Conservation (phyloP, 2,888 invertebrate species). For the Lamellibrachia columna region DNA sequence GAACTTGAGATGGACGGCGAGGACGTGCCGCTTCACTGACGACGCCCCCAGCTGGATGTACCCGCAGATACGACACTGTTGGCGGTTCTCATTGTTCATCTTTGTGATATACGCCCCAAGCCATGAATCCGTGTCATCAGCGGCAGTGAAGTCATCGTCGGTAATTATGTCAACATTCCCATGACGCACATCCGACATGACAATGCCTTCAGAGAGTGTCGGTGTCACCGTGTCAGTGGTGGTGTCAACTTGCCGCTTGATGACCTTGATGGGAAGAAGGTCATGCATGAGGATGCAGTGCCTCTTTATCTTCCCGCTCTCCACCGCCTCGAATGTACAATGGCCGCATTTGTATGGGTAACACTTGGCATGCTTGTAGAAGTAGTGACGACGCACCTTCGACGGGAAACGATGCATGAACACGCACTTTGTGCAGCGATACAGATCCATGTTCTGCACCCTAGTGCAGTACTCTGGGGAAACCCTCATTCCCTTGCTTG, state of each 20-base stretch:
- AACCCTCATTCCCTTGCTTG: slow-evolving; percentile 26
- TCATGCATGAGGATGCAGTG: slow-evolving; percentile 34
- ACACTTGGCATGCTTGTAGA: slow-evolving; percentile 34
- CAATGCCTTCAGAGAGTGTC: neutral
- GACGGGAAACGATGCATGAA: slow-evolving; percentile 37
- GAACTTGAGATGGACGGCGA: slow-evolving; percentile 34
- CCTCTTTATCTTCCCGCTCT: slow-evolving; percentile 33
- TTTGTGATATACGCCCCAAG: slow-evolving; percentile 7
- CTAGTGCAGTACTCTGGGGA: slow-evolving; percentile 32
- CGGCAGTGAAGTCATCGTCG: neutral
- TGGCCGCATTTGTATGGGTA: slow-evolving; percentile 39
- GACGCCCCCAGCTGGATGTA: slow-evolving; percentile 27
- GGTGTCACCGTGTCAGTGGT: neutral
- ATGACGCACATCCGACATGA: neutral
- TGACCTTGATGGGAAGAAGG: slow-evolving; percentile 16
- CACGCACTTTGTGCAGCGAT: slow-evolving; percentile 39
- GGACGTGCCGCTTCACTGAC: slow-evolving; percentile 36
- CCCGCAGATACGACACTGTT: slow-evolving; percentile 33
- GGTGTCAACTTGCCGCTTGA: neutral
- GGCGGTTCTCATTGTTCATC: slow-evolving; percentile 24
- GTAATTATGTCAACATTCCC: neutral
- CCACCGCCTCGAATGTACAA: slow-evolving; percentile 36
- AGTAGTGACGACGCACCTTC: slow-evolving; percentile 38
- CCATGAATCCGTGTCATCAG: neutral
- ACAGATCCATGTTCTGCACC: slow-evolving; percentile 33